Conservation (phyloP, 30 jellyfish, hydroid and myxozoan genomes). For the Aurelia sp. region DNA sequence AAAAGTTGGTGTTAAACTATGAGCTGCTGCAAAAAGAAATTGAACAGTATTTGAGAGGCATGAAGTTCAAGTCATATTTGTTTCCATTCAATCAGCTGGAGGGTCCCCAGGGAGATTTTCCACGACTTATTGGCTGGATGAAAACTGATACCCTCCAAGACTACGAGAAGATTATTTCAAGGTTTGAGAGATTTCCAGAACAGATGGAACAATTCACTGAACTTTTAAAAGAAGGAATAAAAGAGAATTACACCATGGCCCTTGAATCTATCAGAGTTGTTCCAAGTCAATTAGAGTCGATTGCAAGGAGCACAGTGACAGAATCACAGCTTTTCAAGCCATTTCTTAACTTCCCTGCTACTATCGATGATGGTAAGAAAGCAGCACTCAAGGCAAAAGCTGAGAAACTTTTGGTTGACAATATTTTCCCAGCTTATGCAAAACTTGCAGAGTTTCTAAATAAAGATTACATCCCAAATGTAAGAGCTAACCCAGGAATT, state of each 20-base stretch:
- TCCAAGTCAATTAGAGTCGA: conserved; percentile 44
- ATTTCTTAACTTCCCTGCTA: conserved; percentile 49
- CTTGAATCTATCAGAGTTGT: conserved; percentile 68
- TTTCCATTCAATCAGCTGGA: conserved; percentile 88
- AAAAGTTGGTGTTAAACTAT: conserved; percentile 27
- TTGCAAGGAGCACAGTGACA: conserved; percentile 17
- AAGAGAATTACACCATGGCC: conserved; percentile 58
- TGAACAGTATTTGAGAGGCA: conserved; percentile 69
- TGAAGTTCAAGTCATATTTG: conserved; percentile 62
- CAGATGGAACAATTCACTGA: conserved; percentile 68
- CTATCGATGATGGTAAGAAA: conserved; percentile 37
- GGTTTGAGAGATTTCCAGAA: conserved; percentile 73
- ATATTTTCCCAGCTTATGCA: conserved; percentile 53
- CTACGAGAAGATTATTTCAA: conserved; percentile 60
- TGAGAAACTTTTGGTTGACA: conserved; percentile 16
- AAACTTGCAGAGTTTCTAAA: conserved; percentile 43
- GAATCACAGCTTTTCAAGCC: conserved; percentile 76
- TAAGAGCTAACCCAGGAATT: conserved; percentile 63
- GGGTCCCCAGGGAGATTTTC: conserved; percentile 97
- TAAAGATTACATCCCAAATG: conserved; percentile 58
- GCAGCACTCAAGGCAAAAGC: conserved; percentile 39
- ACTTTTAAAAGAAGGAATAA: conserved; percentile 65
- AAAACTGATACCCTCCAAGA: conserved; percentile 75
- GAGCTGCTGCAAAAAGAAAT: conserved; percentile 69
- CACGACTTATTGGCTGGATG: conserved; percentile 92